These are phyloP conservation scores for Sinella curviseta DNA, from an alignment of 1,140 invertebrate genomes.

Conservation along the genomic window DNA sequence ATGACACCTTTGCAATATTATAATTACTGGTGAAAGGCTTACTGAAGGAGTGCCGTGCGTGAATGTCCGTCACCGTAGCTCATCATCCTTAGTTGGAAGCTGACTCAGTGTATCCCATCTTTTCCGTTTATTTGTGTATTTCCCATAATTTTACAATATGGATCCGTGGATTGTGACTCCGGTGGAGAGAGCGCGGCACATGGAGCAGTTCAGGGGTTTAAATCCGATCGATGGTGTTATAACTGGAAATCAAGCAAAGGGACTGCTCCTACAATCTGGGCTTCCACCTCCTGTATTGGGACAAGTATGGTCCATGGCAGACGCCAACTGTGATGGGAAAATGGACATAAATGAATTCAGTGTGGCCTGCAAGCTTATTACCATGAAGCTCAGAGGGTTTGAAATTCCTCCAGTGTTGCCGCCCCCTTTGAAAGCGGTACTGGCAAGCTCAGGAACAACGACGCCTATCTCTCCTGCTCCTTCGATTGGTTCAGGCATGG, in stretches of 20 bases:
- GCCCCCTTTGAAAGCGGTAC: constrained; percentile 61
- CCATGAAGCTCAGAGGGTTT: constrained; percentile 85
- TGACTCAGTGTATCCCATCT: too few relatives aligned
- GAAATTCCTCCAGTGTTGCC: constrained; percentile 86
- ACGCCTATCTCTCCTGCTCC: constrained; percentile 38
- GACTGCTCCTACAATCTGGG: constrained; percentile 89
- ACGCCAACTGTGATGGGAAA: constrained; percentile 94
- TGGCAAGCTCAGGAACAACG: constrained; percentile 39
- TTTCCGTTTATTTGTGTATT: too few relatives aligned
- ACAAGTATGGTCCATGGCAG: constrained; percentile 93
- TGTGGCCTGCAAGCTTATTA: constrained; percentile 96
- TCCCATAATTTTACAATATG: constrained; percentile 43
- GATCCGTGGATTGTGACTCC: constrained; percentile 87
- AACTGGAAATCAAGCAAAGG: constrained; percentile 92
- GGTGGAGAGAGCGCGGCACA: constrained; percentile 82
- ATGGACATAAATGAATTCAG: constrained; percentile 96
- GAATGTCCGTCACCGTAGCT: too few relatives aligned
- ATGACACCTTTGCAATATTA: too few relatives aligned
- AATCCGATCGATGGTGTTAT: constrained; percentile 84
- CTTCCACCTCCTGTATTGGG: constrained; percentile 83
- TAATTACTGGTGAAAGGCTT: too few relatives aligned
- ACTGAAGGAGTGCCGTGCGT: too few relatives aligned
- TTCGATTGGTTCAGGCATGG: constrained; percentile 45
- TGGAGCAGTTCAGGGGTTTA: constrained; percentile 85
- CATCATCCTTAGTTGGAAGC: too few relatives aligned